Percentiles rank a stretch among this genome's conserved stretches.
Evolutionary conservation across 92 coral and sea anemone species (phyloP).

Genomic region (Heteractis magnifica): DNA sequence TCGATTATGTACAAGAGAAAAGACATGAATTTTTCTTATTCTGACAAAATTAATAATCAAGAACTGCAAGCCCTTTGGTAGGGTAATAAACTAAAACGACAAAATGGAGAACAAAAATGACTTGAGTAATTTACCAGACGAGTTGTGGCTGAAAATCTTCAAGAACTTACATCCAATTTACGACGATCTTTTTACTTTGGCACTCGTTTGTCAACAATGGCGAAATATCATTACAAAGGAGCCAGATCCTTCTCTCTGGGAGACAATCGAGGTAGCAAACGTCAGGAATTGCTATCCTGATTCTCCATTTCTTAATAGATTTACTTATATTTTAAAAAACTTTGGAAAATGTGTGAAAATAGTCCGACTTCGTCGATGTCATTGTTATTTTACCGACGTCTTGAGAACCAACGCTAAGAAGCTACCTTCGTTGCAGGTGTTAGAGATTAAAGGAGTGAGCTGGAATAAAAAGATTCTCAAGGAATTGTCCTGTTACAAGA

Average conservation of each 20-base stretch:
- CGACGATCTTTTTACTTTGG: slow-evolving; percentile 59
- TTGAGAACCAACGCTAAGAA: slow-evolving; percentile 29
- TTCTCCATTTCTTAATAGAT: slow-evolving; percentile 55
- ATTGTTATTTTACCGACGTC: slow-evolving; percentile 56
- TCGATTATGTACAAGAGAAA: not conserved
- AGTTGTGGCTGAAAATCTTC: slow-evolving; percentile 74
- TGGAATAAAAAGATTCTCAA: slow-evolving; percentile 65
- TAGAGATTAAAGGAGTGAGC: slow-evolving; percentile 65
- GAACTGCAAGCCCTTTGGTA: not conserved
- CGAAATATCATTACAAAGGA: slow-evolving; percentile 44
- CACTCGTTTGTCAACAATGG: slow-evolving; percentile 77
- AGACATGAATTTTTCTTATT: not conserved
- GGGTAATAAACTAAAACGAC: not conserved
- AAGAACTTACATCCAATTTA: slow-evolving; percentile 68
- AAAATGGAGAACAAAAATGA: slow-evolving; percentile 12
- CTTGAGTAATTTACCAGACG: slow-evolving; percentile 52
- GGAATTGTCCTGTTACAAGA: slow-evolving; percentile 59
- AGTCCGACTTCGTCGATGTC: slow-evolving; percentile 66
- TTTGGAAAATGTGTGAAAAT: slow-evolving; percentile 54
- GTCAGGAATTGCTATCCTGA: slow-evolving; percentile 61
- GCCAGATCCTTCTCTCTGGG: slow-evolving; percentile 82
- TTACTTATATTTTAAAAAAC: slow-evolving; percentile 37
- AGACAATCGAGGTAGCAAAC: slow-evolving; percentile 52
- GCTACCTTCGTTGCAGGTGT: slow-evolving; percentile 47
- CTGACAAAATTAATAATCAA: not conserved